Conservation (phyloP, 2,113 vertebrate species). For the Sorex araneus region DNA sequence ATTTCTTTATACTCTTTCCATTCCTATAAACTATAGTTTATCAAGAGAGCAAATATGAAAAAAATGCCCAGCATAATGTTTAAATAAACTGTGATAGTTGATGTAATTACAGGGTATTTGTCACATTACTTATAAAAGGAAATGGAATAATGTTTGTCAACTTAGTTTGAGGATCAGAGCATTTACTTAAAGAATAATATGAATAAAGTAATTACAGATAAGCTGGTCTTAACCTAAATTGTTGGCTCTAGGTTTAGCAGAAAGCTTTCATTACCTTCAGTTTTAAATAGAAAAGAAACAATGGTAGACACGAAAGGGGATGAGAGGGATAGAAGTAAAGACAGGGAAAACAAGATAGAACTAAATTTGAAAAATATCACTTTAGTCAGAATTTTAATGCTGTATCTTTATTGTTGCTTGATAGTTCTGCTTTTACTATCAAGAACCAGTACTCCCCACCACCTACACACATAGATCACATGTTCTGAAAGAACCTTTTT, state of each 20-base stretch:
- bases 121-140: constrained; percentile 1
- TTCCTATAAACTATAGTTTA: constrained; percentile 4
- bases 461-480: background rate
- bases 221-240: constrained; percentile 25
- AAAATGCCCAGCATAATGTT: background rate
- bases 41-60: constrained; percentile 5
- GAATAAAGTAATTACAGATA: constrained; percentile 42
- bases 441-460: background rate
- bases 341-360: background rate
- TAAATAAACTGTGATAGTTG: constrained; percentile 6
- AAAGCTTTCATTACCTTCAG: constrained; percentile 30
- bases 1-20: background rate
- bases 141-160: constrained; percentile 14
- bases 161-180: constrained; percentile 12
- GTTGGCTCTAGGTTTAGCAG: constrained; percentile 30
- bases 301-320: background rate
- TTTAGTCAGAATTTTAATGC: background rate
- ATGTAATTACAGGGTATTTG: background rate
- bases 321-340: background rate
- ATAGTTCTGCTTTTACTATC: background rate
- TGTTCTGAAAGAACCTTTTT: constrained; percentile 28
- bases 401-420: background rate
- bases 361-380: constrained; percentile 27
- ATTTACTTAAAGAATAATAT: constrained; percentile 21
- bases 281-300: background rate